phyloP scores from a whole-genome alignment of 2,888 invertebrate species.

The Apodemia duryi region DNA sequence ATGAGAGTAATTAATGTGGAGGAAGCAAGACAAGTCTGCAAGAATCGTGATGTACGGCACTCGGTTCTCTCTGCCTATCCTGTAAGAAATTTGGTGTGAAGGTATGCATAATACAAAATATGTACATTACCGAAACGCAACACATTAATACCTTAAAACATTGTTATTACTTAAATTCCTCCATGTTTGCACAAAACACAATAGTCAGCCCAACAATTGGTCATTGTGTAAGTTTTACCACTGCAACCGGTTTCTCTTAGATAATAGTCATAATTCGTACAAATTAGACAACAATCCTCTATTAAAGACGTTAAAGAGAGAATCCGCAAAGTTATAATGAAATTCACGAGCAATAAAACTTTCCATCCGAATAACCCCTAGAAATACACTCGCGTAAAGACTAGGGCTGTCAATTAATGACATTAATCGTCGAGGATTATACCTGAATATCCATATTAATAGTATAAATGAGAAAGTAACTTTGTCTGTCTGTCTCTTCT shows the following conservation, averaged over 20 bases:
- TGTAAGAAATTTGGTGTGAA: too few relatives aligned
- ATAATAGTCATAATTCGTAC: slow-evolving; percentile 56
- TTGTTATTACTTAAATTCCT: background rate
- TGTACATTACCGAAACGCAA: background rate
- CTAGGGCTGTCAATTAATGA: slow-evolving; percentile 45
- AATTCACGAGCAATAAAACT: slow-evolving; percentile 79
- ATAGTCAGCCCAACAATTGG: background rate
- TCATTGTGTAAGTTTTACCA: background rate
- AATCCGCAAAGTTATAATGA: slow-evolving; percentile 73
- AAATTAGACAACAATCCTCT: slow-evolving; percentile 74
- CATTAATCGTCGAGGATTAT: background rate
- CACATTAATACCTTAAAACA: background rate
- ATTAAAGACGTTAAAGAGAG: slow-evolving; percentile 65
- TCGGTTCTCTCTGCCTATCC: too few relatives aligned
- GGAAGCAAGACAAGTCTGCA: too few relatives aligned
- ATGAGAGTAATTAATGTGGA: too few relatives aligned
- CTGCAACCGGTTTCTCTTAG: background rate
- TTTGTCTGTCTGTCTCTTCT: too few relatives aligned
- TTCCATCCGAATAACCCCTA: slow-evolving; percentile 73
- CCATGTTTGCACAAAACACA: background rate
- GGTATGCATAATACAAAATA: too few relatives aligned
- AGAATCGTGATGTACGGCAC: too few relatives aligned
- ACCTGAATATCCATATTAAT: background rate
- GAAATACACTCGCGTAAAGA: slow-evolving; percentile 57
- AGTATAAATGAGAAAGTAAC: too few relatives aligned